phyloP scores from a whole-genome alignment of 2,797 vertebrate species.

The Eospalax fontanierii region DNA sequence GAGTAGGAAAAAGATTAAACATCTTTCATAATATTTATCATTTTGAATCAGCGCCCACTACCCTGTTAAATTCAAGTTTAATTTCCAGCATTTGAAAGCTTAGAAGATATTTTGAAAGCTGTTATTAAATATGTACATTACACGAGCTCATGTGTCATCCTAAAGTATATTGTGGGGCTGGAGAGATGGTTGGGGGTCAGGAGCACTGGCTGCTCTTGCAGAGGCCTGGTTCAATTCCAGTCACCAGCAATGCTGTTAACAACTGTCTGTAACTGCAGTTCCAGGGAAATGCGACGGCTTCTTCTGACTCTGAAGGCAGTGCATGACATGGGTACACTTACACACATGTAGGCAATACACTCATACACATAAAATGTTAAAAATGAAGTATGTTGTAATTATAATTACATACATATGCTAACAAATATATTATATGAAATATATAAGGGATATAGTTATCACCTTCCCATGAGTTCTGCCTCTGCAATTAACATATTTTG shows the following conservation, averaged over 20 bases:
- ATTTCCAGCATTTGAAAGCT: neutral
- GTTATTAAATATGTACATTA: neutral
- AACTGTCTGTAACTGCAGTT: too few species aligned
- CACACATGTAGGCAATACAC: too few species aligned
- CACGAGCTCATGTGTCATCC: neutral
- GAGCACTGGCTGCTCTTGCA: too few species aligned
- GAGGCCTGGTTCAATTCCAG: too few species aligned
- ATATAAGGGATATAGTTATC: neutral
- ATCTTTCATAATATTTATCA: neutral
- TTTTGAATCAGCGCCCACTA: constrained; percentile 18
- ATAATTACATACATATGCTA: neutral
- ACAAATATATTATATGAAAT: constrained; percentile 39
- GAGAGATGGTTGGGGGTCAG: too few species aligned
- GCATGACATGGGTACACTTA: too few species aligned
- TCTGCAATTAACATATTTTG: neutral
- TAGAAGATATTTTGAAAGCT: neutral
- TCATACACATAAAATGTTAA: too few species aligned
- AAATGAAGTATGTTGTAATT: neutral
- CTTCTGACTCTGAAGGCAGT: too few species aligned
- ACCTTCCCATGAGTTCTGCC: neutral
- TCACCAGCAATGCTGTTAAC: too few species aligned
- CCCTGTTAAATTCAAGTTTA: constrained; percentile 45
- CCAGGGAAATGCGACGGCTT: too few species aligned
- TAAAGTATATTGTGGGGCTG: too few species aligned
- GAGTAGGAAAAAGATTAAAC: neutral